Conservation (phyloP, 2,888 invertebrate species). For the Salticus scenicus region DNA sequence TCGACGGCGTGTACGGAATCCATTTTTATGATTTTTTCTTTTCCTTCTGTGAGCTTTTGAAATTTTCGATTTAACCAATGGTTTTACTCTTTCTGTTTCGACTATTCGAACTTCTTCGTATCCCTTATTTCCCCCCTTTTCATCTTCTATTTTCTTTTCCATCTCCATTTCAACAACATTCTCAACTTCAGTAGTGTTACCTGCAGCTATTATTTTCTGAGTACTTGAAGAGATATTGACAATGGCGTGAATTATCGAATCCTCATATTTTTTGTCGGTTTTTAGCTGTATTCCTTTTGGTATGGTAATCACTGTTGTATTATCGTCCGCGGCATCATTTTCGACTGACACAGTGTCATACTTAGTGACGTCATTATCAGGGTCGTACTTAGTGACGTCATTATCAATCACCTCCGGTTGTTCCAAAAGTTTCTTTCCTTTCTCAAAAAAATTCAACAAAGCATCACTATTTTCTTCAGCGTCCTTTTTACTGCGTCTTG, state of each 20-base stretch:
- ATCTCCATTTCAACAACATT: constrained; percentile 45
- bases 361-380: no score
- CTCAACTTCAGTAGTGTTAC: constrained; percentile 1
- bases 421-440: background rate
- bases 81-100: constrained; percentile 24
- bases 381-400: no score
- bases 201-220: background rate
- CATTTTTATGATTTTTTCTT: no score
- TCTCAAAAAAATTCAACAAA: background rate
- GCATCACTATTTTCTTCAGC: background rate
- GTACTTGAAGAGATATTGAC: constrained; percentile 17
- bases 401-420: no score
- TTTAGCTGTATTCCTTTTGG: background rate
- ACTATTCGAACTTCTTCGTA: constrained; percentile 17
- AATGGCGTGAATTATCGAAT: background rate
- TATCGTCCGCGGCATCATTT: background rate
- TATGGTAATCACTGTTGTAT: background rate
- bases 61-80: background rate
- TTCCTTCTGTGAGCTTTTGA: background rate
- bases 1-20: background rate
- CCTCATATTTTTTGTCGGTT: background rate
- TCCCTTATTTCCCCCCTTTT: background rate
- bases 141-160: constrained; percentile 19
- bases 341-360: background rate
- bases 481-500: background rate